Evolutionary conservation across 2,888 invertebrate genomes (phyloP), one percentile per base, ranked within the genome.

Genomic region (Tiphia femorata): DNA sequence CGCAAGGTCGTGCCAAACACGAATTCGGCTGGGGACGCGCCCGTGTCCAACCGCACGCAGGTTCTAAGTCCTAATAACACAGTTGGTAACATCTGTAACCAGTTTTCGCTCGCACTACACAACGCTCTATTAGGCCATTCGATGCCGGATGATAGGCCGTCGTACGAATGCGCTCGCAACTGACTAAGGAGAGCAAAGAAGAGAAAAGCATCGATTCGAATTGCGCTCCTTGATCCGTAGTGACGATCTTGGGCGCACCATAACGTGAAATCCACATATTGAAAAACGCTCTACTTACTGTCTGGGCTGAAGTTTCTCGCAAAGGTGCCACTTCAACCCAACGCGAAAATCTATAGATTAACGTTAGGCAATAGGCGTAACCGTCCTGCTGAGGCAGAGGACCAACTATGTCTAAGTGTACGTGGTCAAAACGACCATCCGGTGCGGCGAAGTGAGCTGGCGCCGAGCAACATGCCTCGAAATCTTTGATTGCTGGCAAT

Each of bases 301-400:
- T 76, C 49, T 71, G 73, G 50, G 80, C 78, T 2, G 76, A 72
- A 0, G 76, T 76, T 3, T 79, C 58, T 6, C 47, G 27, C 3
- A 29, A 29, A 0, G 79, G 78, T 1, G 64, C 49, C 3, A n/a
- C n/a, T n/a, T 79, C 77, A 46, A 75, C 81, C 2, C n/a, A n/a
- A n/a, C n/a, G n/a, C n/a, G n/a, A n/a, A n/a, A n/a, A n/a, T n/a
- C n/a, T n/a, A n/a, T n/a, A n/a, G n/a, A n/a, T n/a, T n/a, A n/a
- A n/a, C n/a, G n/a, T n/a, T n/a, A n/a, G n/a, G n/a, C n/a, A n/a
- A n/a, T n/a, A n/a, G n/a, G n/a, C n/a, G n/a, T n/a, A n/a, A n/a
- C n/a, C n/a, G n/a, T n/a, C n/a, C n/a, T 75, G 58, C 0, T 74
- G 30, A 2, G 81, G 58, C 77, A 78, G 79, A n/a, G 51, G 35